Base-by-base conservation (phyloP, 2,113 vertebrate species). In the Pseudorhombus dupliciocellatus region DNA sequence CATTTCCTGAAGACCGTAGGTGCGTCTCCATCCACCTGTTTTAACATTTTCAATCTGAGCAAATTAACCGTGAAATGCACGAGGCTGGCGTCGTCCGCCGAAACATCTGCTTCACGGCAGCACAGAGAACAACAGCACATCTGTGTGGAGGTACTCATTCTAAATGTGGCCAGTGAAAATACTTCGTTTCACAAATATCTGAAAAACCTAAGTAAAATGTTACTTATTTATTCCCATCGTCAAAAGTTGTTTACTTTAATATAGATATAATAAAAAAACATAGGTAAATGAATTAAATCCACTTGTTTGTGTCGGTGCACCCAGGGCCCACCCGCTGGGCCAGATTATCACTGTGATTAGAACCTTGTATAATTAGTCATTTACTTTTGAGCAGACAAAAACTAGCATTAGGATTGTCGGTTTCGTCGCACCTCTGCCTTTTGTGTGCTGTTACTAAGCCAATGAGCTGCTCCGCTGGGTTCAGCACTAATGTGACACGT, bases 371-470 rank as follows among this genome's bases (percentile, higher is more conserved):
- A 73, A 76, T 70, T 59, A 37, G 12, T 30, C 14, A 55, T 68
- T 70, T 46, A 37, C 46, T 57, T 75, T 66, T 66, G 20, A 55
- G 24, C 24, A 48, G 15, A 28, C 62, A 56, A 25, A 70, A 60
- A 14, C 18, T 52, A 59, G 63, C 18, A 37, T 44, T 30, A 54
- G 22, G 14, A 34, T 31, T 44, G 46, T 68, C 48, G 51, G 52
- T 46, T 34, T 73, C 79, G 76, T 77, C 58, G 58, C 44, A 73
- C 59, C 46, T 59, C 73, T n/a, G 46, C 50, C 71, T 55, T 81
- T 18, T 70, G 22, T 58, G 16, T 68, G 22, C 51, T 53, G 22
- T 55, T 65, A 58, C 62, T 55, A 50, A 51, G 34, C 60, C 46
- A 51, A 78, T 72, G 40, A 70, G 21, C 42, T 44, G 50, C 55